Evolutionary conservation across 2,113 vertebrate species (phyloP), one percentile per base, ranked within the genome.

Genomic region (Pampusana beccarii): DNA sequence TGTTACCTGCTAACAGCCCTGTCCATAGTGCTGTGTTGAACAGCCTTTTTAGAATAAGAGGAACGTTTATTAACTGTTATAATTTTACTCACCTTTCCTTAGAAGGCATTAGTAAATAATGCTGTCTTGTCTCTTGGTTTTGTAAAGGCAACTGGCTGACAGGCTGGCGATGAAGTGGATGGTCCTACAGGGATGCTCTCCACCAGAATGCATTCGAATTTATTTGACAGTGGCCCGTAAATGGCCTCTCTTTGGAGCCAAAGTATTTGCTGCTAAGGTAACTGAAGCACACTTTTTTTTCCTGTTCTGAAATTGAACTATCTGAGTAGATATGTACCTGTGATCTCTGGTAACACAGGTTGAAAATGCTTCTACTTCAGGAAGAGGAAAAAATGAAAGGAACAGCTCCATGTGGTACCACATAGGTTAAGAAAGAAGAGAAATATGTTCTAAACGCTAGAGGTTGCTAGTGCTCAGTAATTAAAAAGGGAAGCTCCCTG

Each of bases 191-290:
- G 98, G 98, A 16, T 98, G 99, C 96, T 98, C 98, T 82, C 97
- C 96, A 31, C 88, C 98, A 5, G 99, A 99, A 97, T 99, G 99
- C 28, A 90, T 99, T 95, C 98, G 98, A 56, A 99, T 99, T 94
- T 99, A 99, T 92, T 95, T 99, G 85, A 99, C 99, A 0, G 99
- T 99, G 75, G 98, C 98, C 26, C 98, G 99, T 50, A 99, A 99
- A 91, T 99, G 98, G 99, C 98, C 98, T 33, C 96, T 99, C 78
- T 99, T 99, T 92, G 99, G 99, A 84, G 98, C 98, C 91, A 99
- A 98, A 94, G 97, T 99, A 74, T 99, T 98, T 97, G 97, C 97
- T 89, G 98, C 98, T 67, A 98, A 99, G 98, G 99, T 99, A 96
- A 95, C 26, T 50, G 46, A 16, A 79, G 23, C 36, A 28, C 23